Conservation (phyloP, 2,113 vertebrate species). For the Orientallactaga bullata region DNA sequence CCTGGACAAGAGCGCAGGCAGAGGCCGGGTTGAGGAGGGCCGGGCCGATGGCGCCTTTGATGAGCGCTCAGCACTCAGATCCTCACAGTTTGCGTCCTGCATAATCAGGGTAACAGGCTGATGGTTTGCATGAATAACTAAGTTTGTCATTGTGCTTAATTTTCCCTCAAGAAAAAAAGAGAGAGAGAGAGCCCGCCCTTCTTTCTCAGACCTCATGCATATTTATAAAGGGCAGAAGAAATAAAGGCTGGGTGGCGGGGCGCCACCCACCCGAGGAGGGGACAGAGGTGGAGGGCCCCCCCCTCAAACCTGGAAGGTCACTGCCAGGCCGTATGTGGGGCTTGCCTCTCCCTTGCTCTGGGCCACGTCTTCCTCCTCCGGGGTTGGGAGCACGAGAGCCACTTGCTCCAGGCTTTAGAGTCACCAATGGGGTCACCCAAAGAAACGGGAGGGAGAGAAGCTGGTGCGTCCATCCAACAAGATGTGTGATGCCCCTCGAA, state of each 20-base stretch:
- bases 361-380: neutral
- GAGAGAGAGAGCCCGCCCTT: slow-evolving; percentile 54
- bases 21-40: slow-evolving; percentile 81
- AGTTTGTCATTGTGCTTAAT: slow-evolving; percentile 87
- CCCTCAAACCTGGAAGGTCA: neutral
- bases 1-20: slow-evolving; percentile 75
- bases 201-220: slow-evolving; percentile 84
- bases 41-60: slow-evolving; percentile 83
- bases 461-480: no score
- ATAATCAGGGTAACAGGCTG: slow-evolving; percentile 87
- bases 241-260: slow-evolving; percentile 55
- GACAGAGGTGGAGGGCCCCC: slow-evolving; percentile 11
- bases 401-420: neutral
- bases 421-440: neutral
- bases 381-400: neutral
- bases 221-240: slow-evolving; percentile 86
- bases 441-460: neutral
- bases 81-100: slow-evolving; percentile 85
- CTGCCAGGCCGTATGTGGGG: neutral
- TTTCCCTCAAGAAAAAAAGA: slow-evolving; percentile 85
- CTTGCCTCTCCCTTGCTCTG: neutral
- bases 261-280: no score
- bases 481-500: neutral
- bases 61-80: slow-evolving; percentile 85
- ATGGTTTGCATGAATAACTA: slow-evolving; percentile 89